These are phyloP conservation scores for Molanna angustata DNA, from an alignment of 2,888 invertebrate genomes.

Conservation along the genomic window DNA sequence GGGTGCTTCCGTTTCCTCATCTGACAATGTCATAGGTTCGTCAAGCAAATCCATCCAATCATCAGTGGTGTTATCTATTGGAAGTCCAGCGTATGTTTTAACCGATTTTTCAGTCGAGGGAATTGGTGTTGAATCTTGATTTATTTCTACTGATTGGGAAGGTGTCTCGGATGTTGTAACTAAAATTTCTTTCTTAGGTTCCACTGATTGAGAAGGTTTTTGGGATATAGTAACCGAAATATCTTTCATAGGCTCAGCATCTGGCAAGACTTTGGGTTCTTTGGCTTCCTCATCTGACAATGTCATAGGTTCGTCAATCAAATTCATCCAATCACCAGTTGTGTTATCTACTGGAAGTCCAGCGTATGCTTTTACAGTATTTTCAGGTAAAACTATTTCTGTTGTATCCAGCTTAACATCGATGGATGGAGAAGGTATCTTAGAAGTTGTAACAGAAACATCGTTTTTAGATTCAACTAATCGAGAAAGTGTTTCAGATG, in stretches of 20 bases:
- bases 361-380: conserved; percentile 25
- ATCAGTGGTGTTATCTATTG: conserved; percentile 27
- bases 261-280: background rate
- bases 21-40: conserved; percentile 34
- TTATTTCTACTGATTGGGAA: too few relatives aligned
- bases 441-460: too few relatives aligned
- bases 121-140: too few relatives aligned
- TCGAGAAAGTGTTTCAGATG: too few relatives aligned
- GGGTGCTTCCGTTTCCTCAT: conserved; percentile 31
- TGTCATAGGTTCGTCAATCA: conserved; percentile 33
- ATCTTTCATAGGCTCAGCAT: too few relatives aligned
- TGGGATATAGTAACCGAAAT: background rate
- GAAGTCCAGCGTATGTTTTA: conserved; percentile 26
- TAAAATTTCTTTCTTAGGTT: background rate
- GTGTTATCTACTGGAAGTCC: conserved; percentile 26
- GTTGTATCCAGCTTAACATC: too few relatives aligned
- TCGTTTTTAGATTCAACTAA: too few relatives aligned
- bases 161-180: background rate
- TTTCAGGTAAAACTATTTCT: too few relatives aligned
- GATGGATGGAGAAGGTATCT: too few relatives aligned
- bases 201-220: background rate
- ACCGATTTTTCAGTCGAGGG: background rate
- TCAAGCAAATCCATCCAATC: conserved; percentile 33
- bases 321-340: background rate
- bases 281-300: conserved; percentile 35